Evolutionary conservation across 1,140 invertebrate species (phyloP).

Genomic region (Drosophila erecta): DNA sequence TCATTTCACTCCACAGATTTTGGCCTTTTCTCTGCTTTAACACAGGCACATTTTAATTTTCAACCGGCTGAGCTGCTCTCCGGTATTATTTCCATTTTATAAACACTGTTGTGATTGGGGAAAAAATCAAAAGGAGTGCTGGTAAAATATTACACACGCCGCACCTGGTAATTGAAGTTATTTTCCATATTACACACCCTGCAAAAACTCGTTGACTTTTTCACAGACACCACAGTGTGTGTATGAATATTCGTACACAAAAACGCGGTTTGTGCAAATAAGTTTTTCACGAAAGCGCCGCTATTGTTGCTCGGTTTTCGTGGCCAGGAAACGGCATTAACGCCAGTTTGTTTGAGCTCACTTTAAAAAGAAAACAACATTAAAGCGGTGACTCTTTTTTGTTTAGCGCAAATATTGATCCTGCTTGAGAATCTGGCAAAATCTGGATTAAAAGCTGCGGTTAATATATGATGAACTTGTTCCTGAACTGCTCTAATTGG

Average conservation of each 20-base stretch:
- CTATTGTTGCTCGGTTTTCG: slow-evolving; percentile 31
- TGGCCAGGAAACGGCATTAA: slow-evolving; percentile 39
- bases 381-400: neutral
- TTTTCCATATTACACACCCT: slow-evolving; percentile 64
- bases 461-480: too few species aligned
- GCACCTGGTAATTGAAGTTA: slow-evolving; percentile 65
- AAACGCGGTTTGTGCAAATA: slow-evolving; percentile 44
- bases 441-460: too few species aligned
- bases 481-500: too few species aligned
- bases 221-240: slow-evolving; percentile 32
- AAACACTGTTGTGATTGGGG: neutral
- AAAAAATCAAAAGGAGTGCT: slow-evolving; percentile 16
- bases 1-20: slow-evolving; percentile 1
- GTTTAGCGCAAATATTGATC: slow-evolving; percentile 1
- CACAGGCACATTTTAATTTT: slow-evolving; percentile 1
- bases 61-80: neutral
- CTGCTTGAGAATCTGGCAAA: neutral
- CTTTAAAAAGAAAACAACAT: slow-evolving; percentile 1
- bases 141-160: slow-evolving; percentile 32
- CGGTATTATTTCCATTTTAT: slow-evolving; percentile 16
- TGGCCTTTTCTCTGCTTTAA: neutral
- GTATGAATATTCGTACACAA: slow-evolving; percentile 10
- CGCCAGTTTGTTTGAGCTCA: slow-evolving; percentile 24
- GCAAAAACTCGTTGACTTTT: slow-evolving; percentile 59
- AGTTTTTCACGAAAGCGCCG: slow-evolving; percentile 27